Base-by-base conservation (phyloP, 2,888 invertebrate species). In the Xanthostigma xanthostigma region DNA sequence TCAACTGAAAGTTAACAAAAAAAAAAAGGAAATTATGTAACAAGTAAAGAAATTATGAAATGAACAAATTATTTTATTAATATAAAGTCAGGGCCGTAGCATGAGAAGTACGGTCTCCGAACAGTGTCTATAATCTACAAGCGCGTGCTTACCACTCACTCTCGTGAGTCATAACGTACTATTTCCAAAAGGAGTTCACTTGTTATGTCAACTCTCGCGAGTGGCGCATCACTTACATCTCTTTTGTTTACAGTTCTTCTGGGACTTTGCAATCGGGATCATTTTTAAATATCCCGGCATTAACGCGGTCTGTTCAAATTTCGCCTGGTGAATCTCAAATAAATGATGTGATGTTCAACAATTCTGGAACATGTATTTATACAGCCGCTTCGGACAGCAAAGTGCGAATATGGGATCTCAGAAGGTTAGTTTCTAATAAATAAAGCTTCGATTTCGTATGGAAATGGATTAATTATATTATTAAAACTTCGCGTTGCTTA, bases 361-460 rank as follows among this genome's bases (percentile, higher is more conserved):
- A 76, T n/a, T 67, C 71, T 52, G 79, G 69, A 57, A 76, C 67
- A 56, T 75, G 74, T 37, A 71, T 91, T 1, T 90, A 85, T 67
- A 81, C 84, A 12, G 87, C 27, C 5, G 27, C 88, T 5, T 78
- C 84, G 9, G 84, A 82, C 9, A 88, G 85, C 63, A 80, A 82
- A 58, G 81, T 90, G 46, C 72, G 86, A n/a, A 74, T 88, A 9
- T 90, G 90, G 90, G 90, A 91, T 65, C 64, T 89, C 11, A 69
- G 85, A 54, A 84, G 75, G 76, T 77, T 56, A 61, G 67, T 55
- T n/a, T 36, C 42, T 14, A 40, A 17, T 43, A 39, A 38, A 46
- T 40, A 39, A 45, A 39, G 49, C 44, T 46, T 37, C 36, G 35
- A 33, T 40, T 41, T 42, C 41, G 13, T 38, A 10, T n/a, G n/a